A percentile compares a stretch with the other conserved stretches of the same genome.
These are phyloP conservation scores for Nomada flava DNA, from an alignment of 2,888 invertebrate species.

Conservation along the genomic window DNA sequence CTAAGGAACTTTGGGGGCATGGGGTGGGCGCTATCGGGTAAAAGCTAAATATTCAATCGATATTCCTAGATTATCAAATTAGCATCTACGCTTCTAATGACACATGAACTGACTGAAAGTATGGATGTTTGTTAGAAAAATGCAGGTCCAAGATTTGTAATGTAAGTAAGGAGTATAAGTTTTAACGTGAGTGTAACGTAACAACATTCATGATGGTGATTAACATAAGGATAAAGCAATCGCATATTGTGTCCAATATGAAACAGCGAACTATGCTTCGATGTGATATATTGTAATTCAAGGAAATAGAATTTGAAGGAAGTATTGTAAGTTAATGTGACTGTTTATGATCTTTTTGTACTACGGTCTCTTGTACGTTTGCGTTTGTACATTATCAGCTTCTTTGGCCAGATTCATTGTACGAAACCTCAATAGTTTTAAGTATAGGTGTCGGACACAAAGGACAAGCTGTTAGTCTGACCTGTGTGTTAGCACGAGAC, in stretches of 20 bases:
- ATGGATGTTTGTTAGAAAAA: constrained; percentile 49
- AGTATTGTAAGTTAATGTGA: constrained; percentile 11
- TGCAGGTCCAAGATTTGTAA: constrained; percentile 33
- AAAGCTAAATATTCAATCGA: constrained; percentile 46
- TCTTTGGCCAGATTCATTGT: constrained; percentile 28
- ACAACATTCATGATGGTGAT: constrained; percentile 52
- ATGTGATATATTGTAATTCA: constrained; percentile 4
- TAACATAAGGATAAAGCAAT: constrained; percentile 48
- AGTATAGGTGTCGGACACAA: constrained; percentile 69
- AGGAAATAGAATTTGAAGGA: neutral
- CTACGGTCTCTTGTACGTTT: constrained; percentile 4
- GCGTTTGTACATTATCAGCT: constrained; percentile 9
- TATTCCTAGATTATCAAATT: constrained; percentile 59
- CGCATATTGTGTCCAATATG: constrained; percentile 42
- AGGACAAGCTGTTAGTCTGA: constrained; percentile 83
- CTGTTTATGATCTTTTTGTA: constrained; percentile 21
- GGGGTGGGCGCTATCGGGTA: constrained; percentile 46
- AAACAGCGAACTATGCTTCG: constrained; percentile 21
- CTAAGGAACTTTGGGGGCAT: constrained; percentile 48
- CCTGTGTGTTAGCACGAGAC: constrained; percentile 83
- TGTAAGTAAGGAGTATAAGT: constrained; percentile 40
- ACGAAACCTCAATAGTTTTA: constrained; percentile 46
- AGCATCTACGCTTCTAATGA: constrained; percentile 57
- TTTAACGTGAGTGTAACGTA: constrained; percentile 38
- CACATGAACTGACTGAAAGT: constrained; percentile 38